phyloP scores from a whole-genome alignment of 2,113 vertebrate genomes.

The Tetrao urogallus region DNA sequence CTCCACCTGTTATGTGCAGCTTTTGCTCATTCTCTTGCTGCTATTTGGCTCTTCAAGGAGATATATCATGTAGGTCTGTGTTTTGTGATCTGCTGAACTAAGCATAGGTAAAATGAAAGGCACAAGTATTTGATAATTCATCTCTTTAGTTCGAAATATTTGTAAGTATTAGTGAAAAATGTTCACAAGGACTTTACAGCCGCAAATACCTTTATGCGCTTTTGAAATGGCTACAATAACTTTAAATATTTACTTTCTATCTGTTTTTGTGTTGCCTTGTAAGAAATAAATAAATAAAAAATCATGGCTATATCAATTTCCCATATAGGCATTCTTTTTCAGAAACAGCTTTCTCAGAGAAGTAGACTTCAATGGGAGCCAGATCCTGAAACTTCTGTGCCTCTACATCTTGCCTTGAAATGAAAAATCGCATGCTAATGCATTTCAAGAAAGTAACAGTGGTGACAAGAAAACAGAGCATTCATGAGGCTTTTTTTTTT shows the following conservation, averaged over 20 bases:
- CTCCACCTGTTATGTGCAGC: constrained; percentile 10
- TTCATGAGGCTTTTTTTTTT: not conserved
- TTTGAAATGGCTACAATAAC: not conserved
- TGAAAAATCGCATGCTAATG: not conserved
- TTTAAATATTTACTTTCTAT: not conserved
- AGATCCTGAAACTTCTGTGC: not conserved
- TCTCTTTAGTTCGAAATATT: not conserved
- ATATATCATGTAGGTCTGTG: not conserved
- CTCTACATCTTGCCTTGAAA: not conserved
- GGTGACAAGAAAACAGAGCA: not conserved
- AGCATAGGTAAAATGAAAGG: not conserved
- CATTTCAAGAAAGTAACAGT: not conserved
- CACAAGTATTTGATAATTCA: not conserved
- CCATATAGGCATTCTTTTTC: not conserved
- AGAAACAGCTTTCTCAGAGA: not conserved
- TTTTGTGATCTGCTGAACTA: not conserved
- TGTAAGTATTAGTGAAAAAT: not conserved
- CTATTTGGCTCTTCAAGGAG: not conserved
- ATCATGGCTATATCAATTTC: not conserved
- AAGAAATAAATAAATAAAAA: not conserved
- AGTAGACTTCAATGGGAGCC: not conserved
- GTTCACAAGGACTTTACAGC: not conserved
- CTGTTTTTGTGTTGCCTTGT: not conserved
- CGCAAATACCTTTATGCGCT: not conserved
- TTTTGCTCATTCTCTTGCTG: not conserved